These are phyloP conservation scores for Neoitamus cyanurus DNA, from an alignment of 2,888 invertebrate genomes.

Conservation along the genomic window DNA sequence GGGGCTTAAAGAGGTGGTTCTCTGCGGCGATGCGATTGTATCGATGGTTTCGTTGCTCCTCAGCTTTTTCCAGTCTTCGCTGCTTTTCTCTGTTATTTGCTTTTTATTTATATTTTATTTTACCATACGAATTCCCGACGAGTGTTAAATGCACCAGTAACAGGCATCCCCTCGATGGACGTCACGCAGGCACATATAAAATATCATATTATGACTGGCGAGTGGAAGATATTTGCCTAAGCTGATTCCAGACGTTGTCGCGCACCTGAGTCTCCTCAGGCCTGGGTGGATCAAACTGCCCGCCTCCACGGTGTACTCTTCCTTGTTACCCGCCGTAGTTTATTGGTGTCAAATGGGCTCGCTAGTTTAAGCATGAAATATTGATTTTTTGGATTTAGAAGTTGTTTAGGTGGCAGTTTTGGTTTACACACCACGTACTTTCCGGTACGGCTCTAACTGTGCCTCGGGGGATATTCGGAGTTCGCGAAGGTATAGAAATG, in stretches of 20 bases:
- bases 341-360: constrained; percentile 27
- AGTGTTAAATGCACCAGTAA: constrained; percentile 24
- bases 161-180: constrained; percentile 1
- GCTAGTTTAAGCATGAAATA: constrained; percentile 42
- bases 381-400: constrained; percentile 22
- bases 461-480: neutral
- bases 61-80: neutral
- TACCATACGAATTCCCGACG: neutral
- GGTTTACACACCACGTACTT: neutral
- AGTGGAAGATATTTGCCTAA: constrained; percentile 38
- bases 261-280: neutral
- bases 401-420: neutral
- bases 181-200: neutral
- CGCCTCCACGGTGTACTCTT: neutral
- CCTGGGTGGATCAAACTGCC: neutral
- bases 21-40: neutral
- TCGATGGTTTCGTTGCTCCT: neutral
- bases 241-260: neutral
- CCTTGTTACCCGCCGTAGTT: neutral
- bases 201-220: constrained; percentile 27
- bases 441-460: neutral
- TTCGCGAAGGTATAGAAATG: neutral
- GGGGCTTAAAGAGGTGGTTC: constrained; percentile 18
- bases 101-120: neutral
- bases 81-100: neutral